Conservation (phyloP, 2,113 vertebrate genomes). For the Papio anubis region DNA sequence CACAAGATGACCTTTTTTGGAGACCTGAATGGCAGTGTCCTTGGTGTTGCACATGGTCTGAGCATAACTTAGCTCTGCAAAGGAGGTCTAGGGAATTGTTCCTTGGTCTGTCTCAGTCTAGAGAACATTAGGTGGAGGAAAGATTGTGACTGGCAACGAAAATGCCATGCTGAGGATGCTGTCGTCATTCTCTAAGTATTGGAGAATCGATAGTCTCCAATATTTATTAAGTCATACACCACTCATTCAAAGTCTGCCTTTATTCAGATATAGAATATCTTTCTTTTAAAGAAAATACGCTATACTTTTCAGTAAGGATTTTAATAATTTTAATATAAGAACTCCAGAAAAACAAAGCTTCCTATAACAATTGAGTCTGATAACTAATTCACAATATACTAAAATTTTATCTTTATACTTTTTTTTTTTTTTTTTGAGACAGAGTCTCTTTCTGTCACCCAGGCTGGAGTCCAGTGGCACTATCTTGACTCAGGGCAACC, state of each 20-base stretch:
- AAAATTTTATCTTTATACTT: background rate
- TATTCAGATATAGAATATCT: background rate
- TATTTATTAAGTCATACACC: background rate
- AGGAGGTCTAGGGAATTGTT: background rate
- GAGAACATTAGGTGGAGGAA: background rate
- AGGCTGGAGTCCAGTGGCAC: too few species aligned
- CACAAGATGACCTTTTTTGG: background rate
- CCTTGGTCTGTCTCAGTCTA: background rate
- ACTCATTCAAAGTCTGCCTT: conserved; percentile 1
- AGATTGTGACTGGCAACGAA: background rate
- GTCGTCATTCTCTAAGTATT: background rate
- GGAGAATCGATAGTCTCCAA: background rate
- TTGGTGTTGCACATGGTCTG: background rate
- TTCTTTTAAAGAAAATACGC: background rate
- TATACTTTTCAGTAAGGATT: background rate
- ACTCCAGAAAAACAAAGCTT: background rate
- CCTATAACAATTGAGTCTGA: background rate
- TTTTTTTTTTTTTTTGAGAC: background rate
- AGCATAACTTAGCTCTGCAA: background rate
- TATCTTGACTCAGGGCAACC: too few species aligned
- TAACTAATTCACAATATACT: background rate
- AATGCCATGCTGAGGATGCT: background rate
- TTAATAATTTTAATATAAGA: conserved; percentile 28
- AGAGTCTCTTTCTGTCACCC: too few species aligned
- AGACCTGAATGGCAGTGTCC: background rate